phyloP scores from a whole-genome alignment of 2,797 vertebrate genomes.

The Hafferia zeledoni region DNA sequence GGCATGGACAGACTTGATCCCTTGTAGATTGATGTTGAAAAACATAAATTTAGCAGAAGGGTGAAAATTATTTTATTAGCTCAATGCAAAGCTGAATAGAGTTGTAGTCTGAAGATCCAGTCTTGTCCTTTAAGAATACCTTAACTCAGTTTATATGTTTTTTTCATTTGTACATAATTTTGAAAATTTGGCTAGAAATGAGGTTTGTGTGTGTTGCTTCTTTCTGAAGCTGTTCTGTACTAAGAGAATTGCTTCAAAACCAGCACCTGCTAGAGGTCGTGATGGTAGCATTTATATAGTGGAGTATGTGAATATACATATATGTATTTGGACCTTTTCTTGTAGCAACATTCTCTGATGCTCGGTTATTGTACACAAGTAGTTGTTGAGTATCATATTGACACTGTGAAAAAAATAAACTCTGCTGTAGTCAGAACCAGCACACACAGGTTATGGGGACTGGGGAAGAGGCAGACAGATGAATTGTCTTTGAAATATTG shows the following conservation, averaged over 20 bases:
- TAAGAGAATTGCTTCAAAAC: neutral
- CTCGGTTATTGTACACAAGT: neutral
- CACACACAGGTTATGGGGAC: neutral
- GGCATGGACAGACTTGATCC: neutral
- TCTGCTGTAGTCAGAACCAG: neutral
- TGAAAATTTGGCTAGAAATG: neutral
- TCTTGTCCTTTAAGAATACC: neutral
- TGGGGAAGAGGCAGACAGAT: neutral
- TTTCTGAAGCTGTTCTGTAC: neutral
- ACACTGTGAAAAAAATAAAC: neutral
- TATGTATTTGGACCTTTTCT: neutral
- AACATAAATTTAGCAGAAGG: neutral
- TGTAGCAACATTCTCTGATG: neutral
- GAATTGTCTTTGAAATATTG: neutral
- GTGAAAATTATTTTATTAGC: neutral
- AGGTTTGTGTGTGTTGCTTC: neutral
- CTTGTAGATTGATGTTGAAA: neutral
- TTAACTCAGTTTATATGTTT: neutral
- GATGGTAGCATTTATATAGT: neutral
- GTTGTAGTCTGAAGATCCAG: neutral
- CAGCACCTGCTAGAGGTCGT: neutral
- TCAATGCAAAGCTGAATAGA: neutral
- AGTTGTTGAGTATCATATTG: neutral
- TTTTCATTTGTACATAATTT: neutral
- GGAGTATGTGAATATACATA: neutral